Percentiles rank a stretch among this genome's conserved stretches.
These are phyloP conservation scores for Dicrurus megarhynchus DNA, from an alignment of 2,113 vertebrate genomes.

Conservation along the genomic window DNA sequence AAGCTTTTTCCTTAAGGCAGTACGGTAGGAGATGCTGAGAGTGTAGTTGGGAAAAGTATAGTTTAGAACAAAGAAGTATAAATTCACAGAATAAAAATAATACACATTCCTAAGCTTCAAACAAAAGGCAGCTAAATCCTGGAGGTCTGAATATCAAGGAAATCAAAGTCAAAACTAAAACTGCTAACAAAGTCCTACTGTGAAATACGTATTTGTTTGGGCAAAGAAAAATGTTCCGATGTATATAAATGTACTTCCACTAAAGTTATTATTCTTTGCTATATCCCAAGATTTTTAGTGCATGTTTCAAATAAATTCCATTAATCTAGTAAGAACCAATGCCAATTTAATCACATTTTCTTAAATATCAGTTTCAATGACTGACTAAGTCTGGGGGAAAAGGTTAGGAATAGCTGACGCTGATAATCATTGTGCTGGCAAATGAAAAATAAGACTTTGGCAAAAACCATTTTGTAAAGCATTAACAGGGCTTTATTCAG, in stretches of 20 bases:
- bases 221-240: background rate
- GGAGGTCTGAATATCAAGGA: background rate
- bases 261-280: background rate
- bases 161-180: constrained; percentile 11
- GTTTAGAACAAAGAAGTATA: constrained; percentile 67
- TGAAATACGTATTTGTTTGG: background rate
- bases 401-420: background rate
- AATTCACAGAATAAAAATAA: constrained; percentile 55
- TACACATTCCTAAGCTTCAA: constrained; percentile 39
- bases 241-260: background rate
- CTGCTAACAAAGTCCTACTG: background rate
- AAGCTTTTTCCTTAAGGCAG: constrained; percentile 90
- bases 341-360: background rate
- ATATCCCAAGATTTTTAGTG: background rate
- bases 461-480: background rate
- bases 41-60: constrained; percentile 75
- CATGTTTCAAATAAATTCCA: background rate
- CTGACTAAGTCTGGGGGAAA: background rate
- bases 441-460: background rate
- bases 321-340: background rate
- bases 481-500: background rate
- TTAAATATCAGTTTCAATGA: background rate
- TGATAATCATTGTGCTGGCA: background rate
- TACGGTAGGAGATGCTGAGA: constrained; percentile 84
- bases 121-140: constrained; percentile 20